Percentiles rank a stretch among this genome's conserved stretches.
These are phyloP conservation scores for Chamaea fasciata DNA, from an alignment of 2,113 vertebrate genomes.

Conservation along the genomic window DNA sequence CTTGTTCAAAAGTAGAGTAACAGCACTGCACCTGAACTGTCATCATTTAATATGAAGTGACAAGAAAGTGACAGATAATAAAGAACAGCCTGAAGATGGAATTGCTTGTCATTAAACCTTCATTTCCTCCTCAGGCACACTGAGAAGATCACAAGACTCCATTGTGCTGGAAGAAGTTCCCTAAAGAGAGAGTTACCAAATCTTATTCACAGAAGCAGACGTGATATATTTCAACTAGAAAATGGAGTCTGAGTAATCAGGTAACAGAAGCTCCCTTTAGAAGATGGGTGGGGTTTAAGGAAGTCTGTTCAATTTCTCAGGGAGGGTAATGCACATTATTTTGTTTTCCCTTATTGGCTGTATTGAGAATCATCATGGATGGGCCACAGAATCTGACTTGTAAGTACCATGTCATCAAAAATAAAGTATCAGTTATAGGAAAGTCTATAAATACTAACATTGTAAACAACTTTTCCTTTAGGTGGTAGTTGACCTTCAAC, in stretches of 20 bases:
- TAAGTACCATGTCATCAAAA: fast-evolving
- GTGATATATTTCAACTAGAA: neutral
- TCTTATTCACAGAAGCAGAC: neutral
- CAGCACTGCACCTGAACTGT: neutral
- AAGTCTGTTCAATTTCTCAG: neutral
- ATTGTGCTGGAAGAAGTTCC: neutral
- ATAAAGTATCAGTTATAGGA: neutral
- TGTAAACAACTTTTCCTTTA: neutral
- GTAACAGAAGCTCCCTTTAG: neutral
- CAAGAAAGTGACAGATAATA: neutral
- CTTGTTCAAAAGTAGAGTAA: neutral
- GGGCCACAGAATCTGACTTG: neutral
- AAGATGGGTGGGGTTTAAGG: neutral
- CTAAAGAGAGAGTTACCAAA: neutral
- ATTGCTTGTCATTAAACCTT: neutral
- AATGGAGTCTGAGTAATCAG: neutral
- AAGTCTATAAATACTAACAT: neutral
- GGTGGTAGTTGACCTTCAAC: neutral
- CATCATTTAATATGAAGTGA: conserved; percentile 13
- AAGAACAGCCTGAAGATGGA: neutral
- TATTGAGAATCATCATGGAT: neutral
- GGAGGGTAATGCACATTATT: neutral
- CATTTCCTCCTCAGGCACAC: neutral
- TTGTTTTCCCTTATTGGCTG: neutral
- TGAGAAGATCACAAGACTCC: neutral